Evolutionary conservation across 1,140 invertebrate species (phyloP).

Genomic region (Hylaeus anthracinus): DNA sequence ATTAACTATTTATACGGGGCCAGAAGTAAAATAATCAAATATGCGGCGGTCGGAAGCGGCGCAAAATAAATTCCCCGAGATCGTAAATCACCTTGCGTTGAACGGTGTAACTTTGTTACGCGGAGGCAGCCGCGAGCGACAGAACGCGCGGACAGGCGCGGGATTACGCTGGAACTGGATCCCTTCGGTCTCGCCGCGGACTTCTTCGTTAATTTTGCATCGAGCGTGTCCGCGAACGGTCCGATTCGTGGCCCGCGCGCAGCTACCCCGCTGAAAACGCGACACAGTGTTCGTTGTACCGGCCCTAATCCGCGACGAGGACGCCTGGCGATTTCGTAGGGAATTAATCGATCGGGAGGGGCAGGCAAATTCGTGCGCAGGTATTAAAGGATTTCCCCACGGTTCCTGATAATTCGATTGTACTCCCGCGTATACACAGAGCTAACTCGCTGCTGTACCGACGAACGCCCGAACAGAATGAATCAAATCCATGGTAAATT

Average conservation of each 20-base stretch:
- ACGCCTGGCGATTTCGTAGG: constrained; percentile 63
- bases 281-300: constrained; percentile 36
- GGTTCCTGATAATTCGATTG: constrained; percentile 68
- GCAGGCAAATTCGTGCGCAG: constrained; percentile 60
- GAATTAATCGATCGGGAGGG: constrained; percentile 65
- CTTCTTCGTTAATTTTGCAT: constrained; percentile 65
- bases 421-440: constrained; percentile 51
- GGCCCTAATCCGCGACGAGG: constrained; percentile 59
- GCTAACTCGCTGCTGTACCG: constrained; percentile 33
- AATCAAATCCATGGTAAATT: constrained; percentile 62
- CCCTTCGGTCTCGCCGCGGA: constrained; percentile 38
- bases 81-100: constrained; percentile 54
- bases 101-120: constrained; percentile 50
- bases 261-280: neutral
- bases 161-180: constrained; percentile 50
- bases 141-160: constrained; percentile 20
- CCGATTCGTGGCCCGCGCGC: neutral
- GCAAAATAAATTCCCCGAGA: constrained; percentile 57
- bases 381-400: constrained; percentile 68
- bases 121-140: neutral
- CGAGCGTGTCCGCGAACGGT: constrained; percentile 24
- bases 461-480: constrained; percentile 43
- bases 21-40: constrained; percentile 55
- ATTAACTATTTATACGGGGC: constrained; percentile 4
- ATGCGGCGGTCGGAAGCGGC: constrained; percentile 25